phyloP scores from a whole-genome alignment of 2,113 vertebrate species.

The Scophthalmus maximus region DNA sequence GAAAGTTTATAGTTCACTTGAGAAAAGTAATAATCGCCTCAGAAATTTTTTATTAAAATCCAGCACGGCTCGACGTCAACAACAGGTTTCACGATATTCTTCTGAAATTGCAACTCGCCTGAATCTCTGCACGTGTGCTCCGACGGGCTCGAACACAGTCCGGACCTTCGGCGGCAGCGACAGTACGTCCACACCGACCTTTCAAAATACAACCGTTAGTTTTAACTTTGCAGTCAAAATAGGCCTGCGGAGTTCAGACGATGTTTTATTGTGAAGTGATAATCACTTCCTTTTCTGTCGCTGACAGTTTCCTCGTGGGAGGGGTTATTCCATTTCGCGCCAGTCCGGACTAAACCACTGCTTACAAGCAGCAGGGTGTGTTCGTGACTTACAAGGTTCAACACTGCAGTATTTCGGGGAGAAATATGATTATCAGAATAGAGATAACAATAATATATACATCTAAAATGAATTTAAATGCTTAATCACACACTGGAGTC shows the following conservation, averaged over 20 bases:
- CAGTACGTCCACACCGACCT: too few relatives aligned
- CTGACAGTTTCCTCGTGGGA: neutral
- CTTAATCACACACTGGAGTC: too few relatives aligned
- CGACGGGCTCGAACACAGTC: too few relatives aligned
- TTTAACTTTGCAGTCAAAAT: too few relatives aligned
- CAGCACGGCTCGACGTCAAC: too few relatives aligned
- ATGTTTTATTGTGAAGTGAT: constrained; percentile 44
- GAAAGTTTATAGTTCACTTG: neutral
- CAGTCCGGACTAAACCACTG: constrained; percentile 58
- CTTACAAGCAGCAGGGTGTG: neutral
- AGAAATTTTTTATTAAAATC: neutral
- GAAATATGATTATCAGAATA: too few relatives aligned
- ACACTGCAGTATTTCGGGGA: neutral
- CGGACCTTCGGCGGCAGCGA: too few relatives aligned
- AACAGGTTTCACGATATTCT: too few relatives aligned
- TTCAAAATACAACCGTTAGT: constrained; percentile 33
- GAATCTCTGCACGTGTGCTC: too few relatives aligned
- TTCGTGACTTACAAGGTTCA: accelerated
- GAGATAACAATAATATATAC: too few relatives aligned
- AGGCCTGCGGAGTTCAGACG: accelerated
- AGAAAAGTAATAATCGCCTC: neutral
- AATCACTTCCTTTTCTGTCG: accelerated
- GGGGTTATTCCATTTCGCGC: constrained; percentile 67
- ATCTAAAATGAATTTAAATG: too few relatives aligned
- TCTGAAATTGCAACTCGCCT: too few relatives aligned